phyloP scores from a whole-genome alignment of 2,113 vertebrate genomes.

The Thunnus maccoyii region DNA sequence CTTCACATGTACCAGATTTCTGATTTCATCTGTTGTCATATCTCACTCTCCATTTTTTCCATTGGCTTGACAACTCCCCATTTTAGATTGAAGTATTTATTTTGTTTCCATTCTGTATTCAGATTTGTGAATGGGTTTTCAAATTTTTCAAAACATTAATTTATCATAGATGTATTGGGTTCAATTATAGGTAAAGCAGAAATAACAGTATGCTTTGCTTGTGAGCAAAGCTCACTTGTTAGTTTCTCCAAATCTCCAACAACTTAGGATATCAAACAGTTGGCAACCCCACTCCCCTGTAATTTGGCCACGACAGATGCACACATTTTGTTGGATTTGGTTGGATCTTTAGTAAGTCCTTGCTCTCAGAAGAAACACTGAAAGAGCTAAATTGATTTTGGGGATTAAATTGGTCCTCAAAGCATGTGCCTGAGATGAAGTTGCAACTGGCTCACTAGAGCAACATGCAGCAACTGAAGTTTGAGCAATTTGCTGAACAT shows the following conservation, averaged over 20 bases:
- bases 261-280: constrained; percentile 12
- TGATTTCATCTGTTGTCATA: too few relatives aligned
- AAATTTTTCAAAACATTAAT: constrained; percentile 42
- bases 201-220: constrained; percentile 25
- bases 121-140: constrained; percentile 49
- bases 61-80: constrained; percentile 58
- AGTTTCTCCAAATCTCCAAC: constrained; percentile 49
- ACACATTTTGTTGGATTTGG: constrained; percentile 29
- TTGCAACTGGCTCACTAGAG: constrained; percentile 31
- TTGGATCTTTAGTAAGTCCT: constrained; percentile 12
- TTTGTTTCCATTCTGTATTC: constrained; percentile 59
- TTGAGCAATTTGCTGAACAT: constrained; percentile 42
- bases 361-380: constrained; percentile 17
- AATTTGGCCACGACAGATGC: constrained; percentile 23
- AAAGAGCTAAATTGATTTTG: constrained; percentile 24
- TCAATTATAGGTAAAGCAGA: constrained; percentile 33
- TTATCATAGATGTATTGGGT: constrained; percentile 35
- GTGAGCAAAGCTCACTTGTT: constrained; percentile 34
- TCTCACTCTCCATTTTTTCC: background rate
- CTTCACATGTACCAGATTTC: too few relatives aligned
- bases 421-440: constrained; percentile 25
- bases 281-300: constrained; percentile 26
- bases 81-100: constrained; percentile 56
- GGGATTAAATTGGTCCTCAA: constrained; percentile 18
- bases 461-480: constrained; percentile 26